Base-by-base conservation (phyloP, 2,888 invertebrate species). In the Nudaria mundana region DNA sequence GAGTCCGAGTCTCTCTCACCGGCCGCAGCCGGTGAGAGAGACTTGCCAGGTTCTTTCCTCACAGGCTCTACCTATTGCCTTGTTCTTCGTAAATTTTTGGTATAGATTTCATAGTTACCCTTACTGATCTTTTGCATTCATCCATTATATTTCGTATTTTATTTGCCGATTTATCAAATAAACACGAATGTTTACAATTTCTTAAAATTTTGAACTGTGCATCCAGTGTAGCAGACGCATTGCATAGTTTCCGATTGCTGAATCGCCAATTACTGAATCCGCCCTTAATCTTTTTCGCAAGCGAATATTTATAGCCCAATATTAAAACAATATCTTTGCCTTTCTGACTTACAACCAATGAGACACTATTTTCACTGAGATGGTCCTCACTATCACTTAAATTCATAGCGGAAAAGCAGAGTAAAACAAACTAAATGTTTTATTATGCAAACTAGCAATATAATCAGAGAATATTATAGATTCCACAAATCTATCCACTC, bases 331-430 rank as follows among this genome's bases (percentile, higher is more conserved):
- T 24, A 24, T 24, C 24, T 24, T 24, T 24, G 24, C 24, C 24
- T 24, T 24, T 24, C 24, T 24, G 24, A 7, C 24, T 24, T 24
- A n/a, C 8, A 24, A 24, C 24, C 24, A 24, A 24, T 24, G 24
- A 24, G 24, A 24, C 24, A 24, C 24, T 24, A 24, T 24, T 24
- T 24, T 24, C 24, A 31, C 31, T 11, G 16, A 12, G 31, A 31
- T 24, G 6, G n/a, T 24, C 24, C 24, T 24, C 24, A 24, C 24
- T 24, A 24, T 24, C 24, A 24, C 24, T 24, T 24, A 24, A 24
- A 24, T 24, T 24, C 24, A 24, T 24, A 24, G 24, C 24, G 24
- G n/a, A 24, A 24, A 24, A 24, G 24, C 24, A 20, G 24, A 24
- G 24, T 24, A 24, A 24, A 24, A 10, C 24, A 24, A 24, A 24